Conservation (phyloP, 2,888 invertebrate species). For the Protodeltote pygarga region DNA sequence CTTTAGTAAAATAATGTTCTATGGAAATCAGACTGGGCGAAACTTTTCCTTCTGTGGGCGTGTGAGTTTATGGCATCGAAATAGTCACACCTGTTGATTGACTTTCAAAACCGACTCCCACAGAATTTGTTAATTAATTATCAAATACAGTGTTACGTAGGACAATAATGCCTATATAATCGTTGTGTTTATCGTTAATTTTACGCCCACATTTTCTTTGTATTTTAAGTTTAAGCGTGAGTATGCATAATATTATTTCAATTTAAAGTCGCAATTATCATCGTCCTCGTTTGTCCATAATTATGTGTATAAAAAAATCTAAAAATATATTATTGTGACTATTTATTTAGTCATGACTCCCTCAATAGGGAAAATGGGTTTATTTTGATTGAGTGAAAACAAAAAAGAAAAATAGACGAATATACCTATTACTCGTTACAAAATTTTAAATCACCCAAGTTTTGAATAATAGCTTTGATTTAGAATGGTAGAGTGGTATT, state of each 20-base stretch:
- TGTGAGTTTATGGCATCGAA: constrained; percentile 2
- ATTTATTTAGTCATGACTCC: too few relatives aligned
- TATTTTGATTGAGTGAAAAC: too few relatives aligned
- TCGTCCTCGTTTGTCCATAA: too few relatives aligned
- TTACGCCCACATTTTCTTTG: constrained; percentile 8
- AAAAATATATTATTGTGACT: too few relatives aligned
- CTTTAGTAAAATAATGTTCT: too few relatives aligned
- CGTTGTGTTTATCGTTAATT: constrained; percentile 4
- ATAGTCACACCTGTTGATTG: constrained; percentile 11
- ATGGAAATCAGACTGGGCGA: too few relatives aligned
- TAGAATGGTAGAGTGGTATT: constrained; percentile 39
- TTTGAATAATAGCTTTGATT: constrained; percentile 17
- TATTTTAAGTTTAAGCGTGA: background rate
- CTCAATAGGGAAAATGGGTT: too few relatives aligned
- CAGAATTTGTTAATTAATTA: constrained; percentile 26
- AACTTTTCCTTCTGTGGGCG: too few relatives aligned
- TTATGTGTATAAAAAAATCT: too few relatives aligned
- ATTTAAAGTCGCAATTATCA: too few relatives aligned
- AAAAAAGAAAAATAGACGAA: background rate
- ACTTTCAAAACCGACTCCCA: constrained; percentile 32
- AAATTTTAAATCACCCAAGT: constrained; percentile 9
- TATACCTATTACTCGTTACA: background rate
- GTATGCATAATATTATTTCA: background rate
- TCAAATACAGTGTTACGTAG: constrained; percentile 21
- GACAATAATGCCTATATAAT: constrained; percentile 6